Evolutionary conservation across 2,888 invertebrate genomes (phyloP).

Genomic region (Tenthredo distinguenda): DNA sequence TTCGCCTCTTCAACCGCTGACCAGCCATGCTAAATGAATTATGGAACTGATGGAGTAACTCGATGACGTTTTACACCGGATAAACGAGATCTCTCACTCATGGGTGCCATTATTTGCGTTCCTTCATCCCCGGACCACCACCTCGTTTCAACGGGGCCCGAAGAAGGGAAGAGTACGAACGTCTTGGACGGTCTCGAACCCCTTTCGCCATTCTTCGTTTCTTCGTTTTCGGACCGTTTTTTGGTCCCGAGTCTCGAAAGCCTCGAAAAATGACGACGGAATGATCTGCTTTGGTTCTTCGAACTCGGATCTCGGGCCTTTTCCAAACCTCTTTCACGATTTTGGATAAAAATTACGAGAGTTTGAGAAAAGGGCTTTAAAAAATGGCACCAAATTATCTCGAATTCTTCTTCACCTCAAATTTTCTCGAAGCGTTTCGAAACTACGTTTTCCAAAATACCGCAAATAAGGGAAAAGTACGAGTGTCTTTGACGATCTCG

Average conservation of each 20-base stretch:
- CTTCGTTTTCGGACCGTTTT: not conserved
- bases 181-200: not conserved
- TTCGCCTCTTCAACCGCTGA: not conserved
- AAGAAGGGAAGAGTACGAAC: not conserved
- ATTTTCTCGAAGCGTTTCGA: no score
- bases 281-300: not conserved
- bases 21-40: not conserved
- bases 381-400: not conserved
- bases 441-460: no score
- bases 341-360: no score
- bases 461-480: no score
- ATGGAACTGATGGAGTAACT: conserved; percentile 11
- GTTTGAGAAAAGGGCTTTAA: no score
- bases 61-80: not conserved
- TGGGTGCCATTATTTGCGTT: not conserved
- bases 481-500: no score
- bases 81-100: conserved; percentile 1
- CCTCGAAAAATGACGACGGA: no score
- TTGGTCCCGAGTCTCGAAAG: no score
- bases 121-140: not conserved
- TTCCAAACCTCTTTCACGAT: no score
- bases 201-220: not conserved
- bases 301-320: no score
- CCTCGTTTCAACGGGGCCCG: not conserved
- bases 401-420: not conserved